Evolutionary conservation across 2,888 invertebrate genomes (phyloP).

Genomic region (Eupithecia subumbrata): DNA sequence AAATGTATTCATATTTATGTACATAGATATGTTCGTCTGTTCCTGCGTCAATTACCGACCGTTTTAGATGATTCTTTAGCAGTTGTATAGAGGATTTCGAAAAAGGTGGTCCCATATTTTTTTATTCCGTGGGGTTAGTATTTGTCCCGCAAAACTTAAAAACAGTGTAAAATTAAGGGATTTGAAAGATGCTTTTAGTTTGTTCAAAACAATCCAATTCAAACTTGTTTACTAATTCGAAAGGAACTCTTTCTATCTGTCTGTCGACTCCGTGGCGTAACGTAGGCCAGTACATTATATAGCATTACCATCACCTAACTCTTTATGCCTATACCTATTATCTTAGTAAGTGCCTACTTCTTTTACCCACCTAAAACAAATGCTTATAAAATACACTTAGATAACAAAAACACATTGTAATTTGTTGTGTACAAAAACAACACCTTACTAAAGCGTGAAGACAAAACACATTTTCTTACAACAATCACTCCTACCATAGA

Average conservation of each 20-base stretch:
- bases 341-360: not conserved
- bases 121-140: too few species aligned
- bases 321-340: not conserved
- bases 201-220: too few species aligned
- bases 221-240: too few species aligned
- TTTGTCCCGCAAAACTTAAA: not conserved
- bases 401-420: not conserved
- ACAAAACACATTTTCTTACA: constrained; percentile 5
- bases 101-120: too few species aligned
- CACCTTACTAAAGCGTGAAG: not conserved
- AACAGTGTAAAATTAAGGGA: too few species aligned
- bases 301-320: not conserved
- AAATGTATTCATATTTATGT: too few species aligned
- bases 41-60: too few species aligned
- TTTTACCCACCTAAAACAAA: not conserved
- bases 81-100: too few species aligned
- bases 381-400: not conserved
- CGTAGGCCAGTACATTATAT: not conserved
- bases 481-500: not conserved
- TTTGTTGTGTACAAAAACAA: not conserved
- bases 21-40: too few species aligned
- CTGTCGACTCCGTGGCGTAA: not conserved
- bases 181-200: too few species aligned
- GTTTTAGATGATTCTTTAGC: too few species aligned
- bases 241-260: too few species aligned